phyloP scores from a whole-genome alignment of 2,888 invertebrate genomes.

The Caenorhabditis macrosperma region DNA sequence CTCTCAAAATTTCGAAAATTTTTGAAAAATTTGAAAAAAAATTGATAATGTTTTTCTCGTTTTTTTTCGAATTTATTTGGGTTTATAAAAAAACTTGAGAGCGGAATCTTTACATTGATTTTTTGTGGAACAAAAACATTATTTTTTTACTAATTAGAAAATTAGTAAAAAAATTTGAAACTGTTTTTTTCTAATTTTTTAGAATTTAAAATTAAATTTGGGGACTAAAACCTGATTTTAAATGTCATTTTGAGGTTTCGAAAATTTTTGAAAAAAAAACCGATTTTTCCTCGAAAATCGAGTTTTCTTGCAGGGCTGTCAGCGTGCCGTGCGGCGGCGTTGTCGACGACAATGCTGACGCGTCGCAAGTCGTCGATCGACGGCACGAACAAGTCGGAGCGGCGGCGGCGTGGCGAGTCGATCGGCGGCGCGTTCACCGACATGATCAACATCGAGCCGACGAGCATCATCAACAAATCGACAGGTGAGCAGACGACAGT shows the following conservation, averaged over 20 bases:
- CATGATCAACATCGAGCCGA: conserved; percentile 71
- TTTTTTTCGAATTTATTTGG: too few species aligned
- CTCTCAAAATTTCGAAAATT: too few species aligned
- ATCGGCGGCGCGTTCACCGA: conserved; percentile 68
- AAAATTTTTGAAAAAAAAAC: not conserved
- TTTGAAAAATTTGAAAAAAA: too few species aligned
- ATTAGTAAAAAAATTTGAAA: too few species aligned
- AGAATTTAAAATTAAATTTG: too few species aligned
- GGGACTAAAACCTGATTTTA: too few species aligned
- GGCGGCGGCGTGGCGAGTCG: conserved; percentile 61
- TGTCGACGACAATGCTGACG: conserved; percentile 79
- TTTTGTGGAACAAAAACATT: too few species aligned
- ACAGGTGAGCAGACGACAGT: conserved; percentile 55
- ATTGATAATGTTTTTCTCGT: too few species aligned
- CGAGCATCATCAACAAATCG: conserved; percentile 67
- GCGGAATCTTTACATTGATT: too few species aligned
- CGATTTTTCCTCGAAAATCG: not conserved
- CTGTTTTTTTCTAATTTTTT: too few species aligned
- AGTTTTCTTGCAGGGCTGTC: conserved; percentile 50
- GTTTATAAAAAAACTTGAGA: too few species aligned
- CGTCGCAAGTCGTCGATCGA: conserved; percentile 73
- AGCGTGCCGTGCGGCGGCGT: conserved; percentile 77
- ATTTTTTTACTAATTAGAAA: too few species aligned
- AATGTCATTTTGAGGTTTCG: not conserved
- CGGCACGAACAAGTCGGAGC: conserved; percentile 49